Base-by-base conservation (phyloP, 2,888 invertebrate genomes). In the Nemapogon koenigi region DNA sequence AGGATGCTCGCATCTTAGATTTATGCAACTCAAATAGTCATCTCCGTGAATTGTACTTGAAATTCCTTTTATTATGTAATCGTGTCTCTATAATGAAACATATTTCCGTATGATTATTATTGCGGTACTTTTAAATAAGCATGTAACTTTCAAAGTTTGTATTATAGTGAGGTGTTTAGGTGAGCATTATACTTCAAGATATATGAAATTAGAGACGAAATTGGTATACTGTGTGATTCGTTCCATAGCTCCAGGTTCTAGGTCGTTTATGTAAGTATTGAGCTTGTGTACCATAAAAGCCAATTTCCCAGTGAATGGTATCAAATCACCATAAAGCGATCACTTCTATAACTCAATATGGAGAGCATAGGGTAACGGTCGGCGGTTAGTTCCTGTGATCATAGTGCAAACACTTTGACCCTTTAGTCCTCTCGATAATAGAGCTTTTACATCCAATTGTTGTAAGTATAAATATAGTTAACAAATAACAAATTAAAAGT, bases 271-370 rank as follows among this genome's bases (percentile, higher is more conserved):
- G 27, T 31, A 36, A 31, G 31, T 22, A 35, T 29, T 37, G 37
- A 37, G 49, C 50, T 53, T 52, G 59, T 32, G 30, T 59, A 56
- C 57, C 53, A 54, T 64, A 61, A 64, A 70, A 62, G 61, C 66
- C 69, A 70, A 72, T 72, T 64, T 66, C 62, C 56, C 57, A 60
- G 59, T 63, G 65, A 75, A 73, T 73, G 65, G 65, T 68, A 75
- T 71, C 73, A 64, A 73, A 75, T 78, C 76, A 75, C 68, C 73
- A 76, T 76, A 78, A 76, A 47, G 37, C 41, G 29, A 37, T 37
- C 37, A 41, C 42, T 43, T 31, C 35, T 49, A 52, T 53, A 46
- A 52, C 64, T 63, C 55, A 59, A 68, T 69, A 68, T 66, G 67
- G 69, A 63, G 61, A 56, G 60, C 64, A 60, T 62, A 60, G 59